These are phyloP conservation scores for Trichechus manatus DNA, from an alignment of 2,113 vertebrate species.

Conservation along the genomic window DNA sequence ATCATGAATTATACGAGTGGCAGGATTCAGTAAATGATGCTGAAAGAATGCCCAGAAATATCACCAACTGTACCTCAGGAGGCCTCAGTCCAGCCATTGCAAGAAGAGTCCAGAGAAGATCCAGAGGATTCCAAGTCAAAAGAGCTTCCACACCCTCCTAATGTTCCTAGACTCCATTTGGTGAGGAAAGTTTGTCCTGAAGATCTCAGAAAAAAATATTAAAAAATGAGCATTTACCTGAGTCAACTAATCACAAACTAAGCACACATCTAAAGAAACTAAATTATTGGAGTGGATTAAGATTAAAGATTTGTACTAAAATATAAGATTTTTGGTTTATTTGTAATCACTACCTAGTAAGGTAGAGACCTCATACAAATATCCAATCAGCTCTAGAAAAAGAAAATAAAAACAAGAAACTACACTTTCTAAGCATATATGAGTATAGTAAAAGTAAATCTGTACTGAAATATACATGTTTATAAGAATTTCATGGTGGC, in stretches of 20 bases:
- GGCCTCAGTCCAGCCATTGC: neutral
- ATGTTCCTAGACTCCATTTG: neutral
- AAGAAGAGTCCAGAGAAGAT: neutral
- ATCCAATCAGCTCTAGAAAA: neutral
- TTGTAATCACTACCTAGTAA: neutral
- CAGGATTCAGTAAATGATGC: neutral
- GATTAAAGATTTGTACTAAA: neutral
- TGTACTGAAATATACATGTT: neutral
- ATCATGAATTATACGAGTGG: neutral
- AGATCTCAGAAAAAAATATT: neutral
- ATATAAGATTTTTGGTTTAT: neutral
- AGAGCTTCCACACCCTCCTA: neutral
- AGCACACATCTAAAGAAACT: neutral
- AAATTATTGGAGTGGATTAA: neutral
- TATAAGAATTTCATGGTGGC: neutral
- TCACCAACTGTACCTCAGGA: neutral
- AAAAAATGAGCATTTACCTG: neutral
- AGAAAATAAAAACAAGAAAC: neutral
- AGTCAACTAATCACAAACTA: neutral
- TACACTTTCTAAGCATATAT: neutral
- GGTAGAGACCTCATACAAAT: neutral
- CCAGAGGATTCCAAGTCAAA: neutral
- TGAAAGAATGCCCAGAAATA: neutral
- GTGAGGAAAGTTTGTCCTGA: neutral
- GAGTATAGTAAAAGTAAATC: constrained; percentile 16